Evolutionary conservation across 1,140 invertebrate species (phyloP), one percentile per base, ranked within the genome.

Genomic region (Drosophila rufa): DNA sequence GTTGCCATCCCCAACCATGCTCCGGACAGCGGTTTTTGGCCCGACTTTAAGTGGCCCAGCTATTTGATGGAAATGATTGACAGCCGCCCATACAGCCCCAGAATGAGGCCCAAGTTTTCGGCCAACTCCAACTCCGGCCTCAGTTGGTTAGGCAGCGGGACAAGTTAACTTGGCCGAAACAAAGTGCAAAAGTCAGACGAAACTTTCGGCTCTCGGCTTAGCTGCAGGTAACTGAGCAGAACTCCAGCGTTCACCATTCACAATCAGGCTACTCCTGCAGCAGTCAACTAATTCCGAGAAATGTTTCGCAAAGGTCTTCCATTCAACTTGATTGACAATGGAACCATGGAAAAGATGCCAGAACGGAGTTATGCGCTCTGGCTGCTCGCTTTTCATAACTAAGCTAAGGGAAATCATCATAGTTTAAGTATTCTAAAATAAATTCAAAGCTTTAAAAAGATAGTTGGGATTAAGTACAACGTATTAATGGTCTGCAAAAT

Each of bases 51-150:
- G 75, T 65, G 59, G 42, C 50, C 42, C 47, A 56, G 75, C 53
- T 56, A 77, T 76, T 76, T 76, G 73, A 76, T 33, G 46, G 61
- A 57, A 58, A 76, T 76, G 53, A 76, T 76, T 76, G 73, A 76
- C 71, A 76, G 33, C 68, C 45, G 66, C 17, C 64, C 12, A 57
- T 30, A 33, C 22, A 59, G 36, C 36, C 4, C 38, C 50, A 17
- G 40, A 57, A 57, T 27, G n/a, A 45, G 40, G 33, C 33, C 27
- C 47, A 58, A 76, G 73, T 76, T 65, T 47, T 58, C 22, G 61
- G 47, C 22, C 43, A 73, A 42, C 66, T 50, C 9, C 22, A 40
- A 40, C 45, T 17, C 6, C 33, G 45, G 17, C 36, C 17, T 17
- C 67, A 71, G 53, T 70, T 58, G 51, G 65, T 58, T 70, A 58